These are phyloP conservation scores for Phrynocephalus forsythii DNA, from an alignment of 2,797 vertebrate genomes.

Conservation along the genomic window DNA sequence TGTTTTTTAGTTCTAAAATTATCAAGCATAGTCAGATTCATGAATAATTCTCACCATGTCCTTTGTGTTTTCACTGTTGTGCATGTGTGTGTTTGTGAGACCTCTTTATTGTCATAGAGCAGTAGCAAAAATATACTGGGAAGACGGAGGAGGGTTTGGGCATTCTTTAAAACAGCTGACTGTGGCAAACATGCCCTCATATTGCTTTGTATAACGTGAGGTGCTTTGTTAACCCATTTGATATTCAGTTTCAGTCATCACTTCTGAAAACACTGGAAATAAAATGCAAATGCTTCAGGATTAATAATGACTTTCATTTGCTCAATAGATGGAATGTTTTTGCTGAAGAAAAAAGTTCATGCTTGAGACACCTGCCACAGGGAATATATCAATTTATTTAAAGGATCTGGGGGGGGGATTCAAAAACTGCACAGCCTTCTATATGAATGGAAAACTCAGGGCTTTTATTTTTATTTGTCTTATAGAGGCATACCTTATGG, in stretches of 20 bases:
- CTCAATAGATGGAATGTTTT: conserved; percentile 23
- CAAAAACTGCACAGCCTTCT: conserved; percentile 19
- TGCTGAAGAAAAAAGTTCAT: conserved; percentile 14
- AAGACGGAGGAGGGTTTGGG: not conserved
- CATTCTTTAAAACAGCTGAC: not conserved
- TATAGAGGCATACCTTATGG: conserved; percentile 37
- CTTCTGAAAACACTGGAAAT: not conserved
- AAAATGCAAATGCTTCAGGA: not conserved
- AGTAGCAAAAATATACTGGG: not conserved
- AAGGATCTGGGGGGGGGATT: conserved; percentile 3
- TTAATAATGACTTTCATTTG: conserved; percentile 1
- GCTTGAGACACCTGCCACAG: conserved; percentile 14
- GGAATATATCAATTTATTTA: conserved; percentile 50
- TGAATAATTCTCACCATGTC: not conserved
- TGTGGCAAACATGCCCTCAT: not conserved
- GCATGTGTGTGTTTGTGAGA: not conserved
- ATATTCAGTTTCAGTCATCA: conserved; percentile 20
- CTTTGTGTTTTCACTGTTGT: not conserved
- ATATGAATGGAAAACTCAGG: conserved; percentile 31
- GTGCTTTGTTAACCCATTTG: not conserved
- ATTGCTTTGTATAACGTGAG: not conserved
- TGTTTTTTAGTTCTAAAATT: too few species aligned
- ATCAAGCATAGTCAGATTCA: not conserved
- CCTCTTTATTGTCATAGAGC: not conserved
- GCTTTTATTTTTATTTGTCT: conserved; percentile 32